Evolutionary conservation across 2,888 invertebrate species (phyloP).

Genomic region (Gisinianus flammeolus): DNA sequence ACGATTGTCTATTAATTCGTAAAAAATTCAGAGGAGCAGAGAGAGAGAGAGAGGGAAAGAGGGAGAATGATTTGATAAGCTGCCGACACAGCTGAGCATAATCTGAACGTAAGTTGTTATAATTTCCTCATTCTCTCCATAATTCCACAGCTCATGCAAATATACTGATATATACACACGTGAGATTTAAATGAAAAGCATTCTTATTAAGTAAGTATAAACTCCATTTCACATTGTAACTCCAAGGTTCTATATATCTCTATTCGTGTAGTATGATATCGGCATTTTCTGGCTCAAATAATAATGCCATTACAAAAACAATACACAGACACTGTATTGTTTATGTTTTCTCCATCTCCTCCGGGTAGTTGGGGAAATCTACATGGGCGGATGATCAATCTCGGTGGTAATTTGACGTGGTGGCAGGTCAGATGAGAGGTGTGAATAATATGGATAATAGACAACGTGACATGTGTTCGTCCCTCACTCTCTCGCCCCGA

Average conservation of each 20-base stretch:
- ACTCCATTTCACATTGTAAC: background rate
- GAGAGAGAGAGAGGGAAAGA: too few species aligned
- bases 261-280: background rate
- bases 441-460: slow-evolving; percentile 42
- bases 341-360: too few species aligned
- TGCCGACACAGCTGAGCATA: too few species aligned
- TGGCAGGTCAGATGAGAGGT: slow-evolving; percentile 43
- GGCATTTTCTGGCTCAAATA: background rate
- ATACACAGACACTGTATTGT: too few species aligned
- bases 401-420: slow-evolving; percentile 37
- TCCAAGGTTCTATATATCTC: background rate
- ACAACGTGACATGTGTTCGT: slow-evolving; percentile 37
- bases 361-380: slow-evolving; percentile 7
- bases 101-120: background rate
- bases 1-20: too few species aligned
- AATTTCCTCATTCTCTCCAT: background rate
- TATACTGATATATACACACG: too few species aligned
- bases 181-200: background rate
- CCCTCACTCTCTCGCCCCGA: background rate
- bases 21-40: too few species aligned
- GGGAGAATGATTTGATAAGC: too few species aligned
- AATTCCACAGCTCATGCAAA: background rate
- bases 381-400: slow-evolving; percentile 36
- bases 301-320: too few species aligned
- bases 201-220: background rate